A percentile compares a stretch with the other conserved stretches of the same genome.
Evolutionary conservation across 2,113 vertebrate genomes (phyloP).

Genomic region (Atherinomorus stipes): DNA sequence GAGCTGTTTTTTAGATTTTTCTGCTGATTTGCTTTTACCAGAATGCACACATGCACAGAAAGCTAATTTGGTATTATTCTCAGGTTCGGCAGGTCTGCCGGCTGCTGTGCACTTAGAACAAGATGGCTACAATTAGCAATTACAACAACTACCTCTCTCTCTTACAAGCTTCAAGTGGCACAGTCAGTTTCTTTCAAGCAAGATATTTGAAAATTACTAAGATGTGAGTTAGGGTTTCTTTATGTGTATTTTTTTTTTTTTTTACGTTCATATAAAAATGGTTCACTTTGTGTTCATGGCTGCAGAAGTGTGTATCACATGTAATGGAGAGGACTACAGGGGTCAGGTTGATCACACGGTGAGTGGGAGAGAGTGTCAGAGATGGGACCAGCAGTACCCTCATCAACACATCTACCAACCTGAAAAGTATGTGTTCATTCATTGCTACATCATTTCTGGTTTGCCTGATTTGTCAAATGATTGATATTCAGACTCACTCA

Average conservation of each 20-base stretch:
- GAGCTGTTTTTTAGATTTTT: background rate
- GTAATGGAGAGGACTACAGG: conserved; percentile 95
- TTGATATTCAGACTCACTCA: background rate
- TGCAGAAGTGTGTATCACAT: conserved; percentile 90
- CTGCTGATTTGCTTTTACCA: background rate
- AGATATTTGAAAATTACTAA: background rate
- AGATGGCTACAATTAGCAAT: background rate
- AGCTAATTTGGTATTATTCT: background rate
- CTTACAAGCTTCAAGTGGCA: conserved; percentile 1
- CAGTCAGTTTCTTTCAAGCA: background rate
- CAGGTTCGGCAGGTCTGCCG: background rate
- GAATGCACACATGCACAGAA: background rate
- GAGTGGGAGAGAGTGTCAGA: conserved; percentile 90
- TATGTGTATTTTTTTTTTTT: background rate
- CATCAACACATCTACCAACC: conserved; percentile 94
- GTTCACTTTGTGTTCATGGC: conserved; percentile 6
- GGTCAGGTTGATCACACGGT: conserved; percentile 90
- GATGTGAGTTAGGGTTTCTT: background rate
- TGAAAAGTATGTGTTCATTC: conserved; percentile 83
- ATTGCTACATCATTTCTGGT: background rate
- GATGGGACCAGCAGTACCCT: conserved; percentile 95
- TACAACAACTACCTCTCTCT: background rate
- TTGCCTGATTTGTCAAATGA: background rate
- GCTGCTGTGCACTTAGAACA: background rate
- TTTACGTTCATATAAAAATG: background rate